Percentiles rank a stretch among this genome's conserved stretches.
phyloP scores from a whole-genome alignment of 2,113 vertebrate genomes.

The Podocnemis expansa region DNA sequence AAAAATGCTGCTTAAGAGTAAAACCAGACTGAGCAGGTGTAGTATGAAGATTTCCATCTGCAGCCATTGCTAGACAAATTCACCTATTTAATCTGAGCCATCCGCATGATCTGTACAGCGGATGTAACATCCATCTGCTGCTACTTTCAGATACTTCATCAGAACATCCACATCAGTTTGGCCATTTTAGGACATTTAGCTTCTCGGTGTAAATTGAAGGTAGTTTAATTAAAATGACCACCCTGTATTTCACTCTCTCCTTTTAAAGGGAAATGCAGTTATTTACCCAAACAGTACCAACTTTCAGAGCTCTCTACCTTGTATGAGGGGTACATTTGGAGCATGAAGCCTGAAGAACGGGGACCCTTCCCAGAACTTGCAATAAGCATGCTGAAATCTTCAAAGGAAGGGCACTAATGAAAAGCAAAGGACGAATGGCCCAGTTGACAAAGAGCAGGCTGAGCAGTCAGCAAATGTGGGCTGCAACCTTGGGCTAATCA shows the following conservation, averaged over 20 bases:
- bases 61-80: rapidly evolving
- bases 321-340: neutral
- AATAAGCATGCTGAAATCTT: neutral
- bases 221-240: neutral
- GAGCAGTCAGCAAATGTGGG: neutral
- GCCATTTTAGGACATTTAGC: neutral
- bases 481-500: neutral
- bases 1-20: neutral
- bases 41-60: neutral
- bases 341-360: neutral
- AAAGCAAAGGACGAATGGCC: neutral
- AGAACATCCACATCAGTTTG: neutral
- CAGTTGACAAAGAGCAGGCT: neutral
- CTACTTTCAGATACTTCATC: neutral
- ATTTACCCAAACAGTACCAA: neutral
- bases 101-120: neutral
- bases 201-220: rapidly evolving
- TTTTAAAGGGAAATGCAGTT: neutral
- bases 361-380: neutral
- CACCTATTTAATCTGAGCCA: rapidly evolving
- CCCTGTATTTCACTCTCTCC: neutral
- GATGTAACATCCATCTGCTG: neutral
- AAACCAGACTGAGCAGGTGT: neutral
- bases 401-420: neutral
- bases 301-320: neutral